A percentile compares a stretch with the other conserved stretches of the same genome.
Conservation (phyloP, 1,140 invertebrate genomes). For the Monochamus saltuarius region DNA sequence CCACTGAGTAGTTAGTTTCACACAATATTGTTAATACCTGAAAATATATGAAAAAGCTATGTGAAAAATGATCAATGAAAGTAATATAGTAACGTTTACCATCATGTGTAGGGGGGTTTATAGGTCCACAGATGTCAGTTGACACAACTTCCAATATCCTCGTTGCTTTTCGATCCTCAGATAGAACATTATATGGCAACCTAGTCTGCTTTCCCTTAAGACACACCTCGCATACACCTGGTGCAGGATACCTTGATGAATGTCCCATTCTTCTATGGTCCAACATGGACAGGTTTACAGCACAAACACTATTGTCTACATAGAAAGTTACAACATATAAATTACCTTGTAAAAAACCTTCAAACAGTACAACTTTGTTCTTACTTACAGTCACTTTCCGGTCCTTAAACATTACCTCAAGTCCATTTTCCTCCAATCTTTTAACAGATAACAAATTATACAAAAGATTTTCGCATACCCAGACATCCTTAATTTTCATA, state of each 20-base stretch:
- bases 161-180: conserved; percentile 10
- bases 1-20: no score
- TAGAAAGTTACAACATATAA: conserved; percentile 2
- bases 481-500: conserved; percentile 7
- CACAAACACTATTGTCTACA: conserved; percentile 1
- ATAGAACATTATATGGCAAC: conserved; percentile 17
- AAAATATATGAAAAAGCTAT: conserved; percentile 44
- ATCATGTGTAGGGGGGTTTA: conserved; percentile 39
- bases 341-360: conserved; percentile 10
- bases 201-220: conserved; percentile 22
- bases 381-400: conserved; percentile 3
- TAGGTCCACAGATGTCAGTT: conserved; percentile 49
- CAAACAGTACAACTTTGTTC: not conserved
- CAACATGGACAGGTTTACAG: not conserved
- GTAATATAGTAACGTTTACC: conserved; percentile 48
- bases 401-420: not conserved
- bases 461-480: not conserved
- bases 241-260: conserved; percentile 7
- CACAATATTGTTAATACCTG: no score
- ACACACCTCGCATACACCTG: conserved; percentile 28
- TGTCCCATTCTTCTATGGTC: conserved; percentile 22
- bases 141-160: conserved; percentile 44
- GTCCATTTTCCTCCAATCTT: conserved; percentile 20
- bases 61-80: conserved; percentile 50
- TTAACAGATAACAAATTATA: conserved; percentile 14